A percentile compares a stretch with the other conserved stretches of the same genome.
Conservation (phyloP, 2,797 vertebrate species). For the Manis pentadactyla region DNA sequence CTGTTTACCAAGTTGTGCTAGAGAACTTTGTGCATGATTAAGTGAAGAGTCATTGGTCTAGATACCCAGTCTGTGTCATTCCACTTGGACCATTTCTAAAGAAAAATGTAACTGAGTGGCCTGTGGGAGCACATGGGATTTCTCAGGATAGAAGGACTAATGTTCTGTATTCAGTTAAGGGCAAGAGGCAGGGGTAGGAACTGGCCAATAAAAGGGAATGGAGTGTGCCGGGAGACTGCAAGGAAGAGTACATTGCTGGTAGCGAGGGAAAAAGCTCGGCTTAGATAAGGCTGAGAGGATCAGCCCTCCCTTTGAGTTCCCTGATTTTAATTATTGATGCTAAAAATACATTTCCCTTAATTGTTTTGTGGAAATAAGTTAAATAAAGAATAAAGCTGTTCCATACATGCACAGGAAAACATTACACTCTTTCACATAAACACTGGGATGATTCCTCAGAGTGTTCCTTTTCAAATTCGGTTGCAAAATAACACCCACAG, state of each 20-base stretch:
- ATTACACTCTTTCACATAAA: slow-evolving; percentile 73
- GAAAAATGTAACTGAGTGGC: neutral
- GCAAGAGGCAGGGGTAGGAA: neutral
- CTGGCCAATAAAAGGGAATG: neutral
- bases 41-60: neutral
- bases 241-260: neutral
- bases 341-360: slow-evolving; percentile 75
- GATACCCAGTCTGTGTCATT: neutral
- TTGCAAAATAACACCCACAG: slow-evolving; percentile 66
- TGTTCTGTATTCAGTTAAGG: neutral
- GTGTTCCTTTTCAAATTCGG: slow-evolving; percentile 65
- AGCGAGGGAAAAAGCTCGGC: neutral
- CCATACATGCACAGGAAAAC: slow-evolving; percentile 61
- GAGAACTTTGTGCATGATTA: neutral
- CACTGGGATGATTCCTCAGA: slow-evolving; percentile 72
- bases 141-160: neutral
- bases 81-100: neutral
- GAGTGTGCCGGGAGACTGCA: neutral
- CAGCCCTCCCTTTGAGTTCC: slow-evolving; percentile 51
- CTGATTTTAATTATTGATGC: slow-evolving; percentile 75
- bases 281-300: slow-evolving; percentile 33
- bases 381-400: slow-evolving; percentile 78
- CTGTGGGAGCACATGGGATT: neutral
- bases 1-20: neutral
- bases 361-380: slow-evolving; percentile 71